Conservation (phyloP, 1,140 invertebrate genomes). For the Trichonephila clavata region DNA sequence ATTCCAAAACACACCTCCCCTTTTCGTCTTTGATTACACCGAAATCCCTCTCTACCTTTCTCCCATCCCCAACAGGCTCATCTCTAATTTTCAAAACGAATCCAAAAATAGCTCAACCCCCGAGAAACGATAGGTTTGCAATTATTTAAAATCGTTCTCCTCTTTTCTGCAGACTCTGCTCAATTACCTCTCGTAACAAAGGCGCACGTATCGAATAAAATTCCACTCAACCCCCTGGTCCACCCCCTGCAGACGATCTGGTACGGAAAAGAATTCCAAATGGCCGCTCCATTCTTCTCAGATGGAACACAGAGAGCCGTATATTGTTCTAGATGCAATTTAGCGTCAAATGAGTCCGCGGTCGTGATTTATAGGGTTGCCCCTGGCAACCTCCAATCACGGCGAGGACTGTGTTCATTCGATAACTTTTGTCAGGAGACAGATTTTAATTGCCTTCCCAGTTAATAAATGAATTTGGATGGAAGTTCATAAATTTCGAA, state of each 20-base stretch:
- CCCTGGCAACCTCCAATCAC: constrained; percentile 64
- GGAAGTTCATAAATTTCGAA: constrained; percentile 46
- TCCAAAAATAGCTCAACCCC: constrained; percentile 21
- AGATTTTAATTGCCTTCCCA: constrained; percentile 66
- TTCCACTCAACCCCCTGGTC: constrained; percentile 44
- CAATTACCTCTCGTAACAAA: constrained; percentile 56
- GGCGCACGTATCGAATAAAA: constrained; percentile 45
- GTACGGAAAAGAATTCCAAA: constrained; percentile 62
- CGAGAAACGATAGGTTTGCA: constrained; percentile 56
- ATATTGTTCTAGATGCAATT: constrained; percentile 71
- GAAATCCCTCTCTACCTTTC: neutral
- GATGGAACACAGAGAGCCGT: neutral
- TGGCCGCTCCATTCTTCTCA: constrained; percentile 25
- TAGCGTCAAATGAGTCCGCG: constrained; percentile 66
- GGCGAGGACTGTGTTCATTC: constrained; percentile 56
- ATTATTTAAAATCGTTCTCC: constrained; percentile 51
- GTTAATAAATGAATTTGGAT: constrained; percentile 65
- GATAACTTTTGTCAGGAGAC: constrained; percentile 68
- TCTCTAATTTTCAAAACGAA: neutral
- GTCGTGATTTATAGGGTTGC: constrained; percentile 71
- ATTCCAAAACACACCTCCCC: neutral
- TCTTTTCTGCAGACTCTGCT: constrained; percentile 27
- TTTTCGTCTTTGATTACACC: constrained; percentile 29
- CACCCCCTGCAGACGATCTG: constrained; percentile 10
- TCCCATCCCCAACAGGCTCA: neutral